Base-by-base conservation (phyloP, 2,797 vertebrate genomes). In the Bucorvus abyssinicus region DNA sequence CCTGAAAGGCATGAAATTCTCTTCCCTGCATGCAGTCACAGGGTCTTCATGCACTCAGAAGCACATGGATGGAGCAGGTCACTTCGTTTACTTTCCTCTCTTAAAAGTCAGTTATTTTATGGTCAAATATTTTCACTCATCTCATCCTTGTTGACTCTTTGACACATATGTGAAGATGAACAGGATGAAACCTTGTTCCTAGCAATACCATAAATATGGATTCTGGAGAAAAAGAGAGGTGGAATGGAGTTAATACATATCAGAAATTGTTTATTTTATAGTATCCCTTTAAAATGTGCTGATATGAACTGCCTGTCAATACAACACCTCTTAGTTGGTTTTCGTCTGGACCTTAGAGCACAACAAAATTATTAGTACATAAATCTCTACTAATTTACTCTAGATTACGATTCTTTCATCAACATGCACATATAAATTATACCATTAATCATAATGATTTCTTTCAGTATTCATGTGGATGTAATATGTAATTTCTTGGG, bases 351-450 rank as follows among this genome's bases (percentile, higher is more conserved):
- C 93, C 91, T 93, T 71, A 94, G 91, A 93, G 95, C 84, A 94
- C 88, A 96, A 93, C 90, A 95, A 96, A 95, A 94, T 95, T 95
- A 96, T 96, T 97, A 92, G 92, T 95, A 96, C 95, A 96, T 96
- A 96, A 96, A 96, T 96, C 96, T 96, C 92, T 94, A 95, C 90
- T 96, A 96, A 96, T 97, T 96, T 95, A 89, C 89, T 95, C 76
- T 94, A 94, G 93, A 96, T 96, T 95, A 96, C 89, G 84, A 95
- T 96, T 94, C 92, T 96, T 96, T 95, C 96, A 96, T 96, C 96
- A 96, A 91, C 78, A 93, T 96, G 90, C 94, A 96, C 93, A 95
- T 96, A 97, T 95, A 96, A 96, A 96, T 96, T 95, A 96, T 97
- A 93, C 84, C 89, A 95, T 97, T 96, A 94, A 88, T 94, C 93